Evolutionary conservation across 2,113 vertebrate species (phyloP).

Genomic region (Mesembrinibis cayennensis): DNA sequence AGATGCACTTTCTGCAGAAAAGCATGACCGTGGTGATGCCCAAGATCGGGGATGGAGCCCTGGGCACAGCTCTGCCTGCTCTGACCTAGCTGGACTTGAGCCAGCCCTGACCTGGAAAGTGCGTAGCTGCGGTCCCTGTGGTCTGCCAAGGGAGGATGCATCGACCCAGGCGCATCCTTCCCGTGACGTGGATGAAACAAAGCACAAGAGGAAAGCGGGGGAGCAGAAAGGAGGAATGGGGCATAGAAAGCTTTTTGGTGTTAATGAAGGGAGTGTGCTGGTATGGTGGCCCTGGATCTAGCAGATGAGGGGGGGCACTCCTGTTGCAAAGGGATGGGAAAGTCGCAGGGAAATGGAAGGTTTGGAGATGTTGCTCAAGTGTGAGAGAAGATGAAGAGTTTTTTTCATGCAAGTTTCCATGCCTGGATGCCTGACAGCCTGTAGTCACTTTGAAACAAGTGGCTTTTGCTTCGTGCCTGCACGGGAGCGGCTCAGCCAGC

Average conservation of each 20-base stretch:
- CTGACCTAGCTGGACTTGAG: neutral
- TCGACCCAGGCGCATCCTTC: neutral
- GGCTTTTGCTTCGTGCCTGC: accelerated
- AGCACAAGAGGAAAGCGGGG: neutral
- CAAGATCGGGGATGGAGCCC: accelerated
- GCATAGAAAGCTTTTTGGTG: neutral
- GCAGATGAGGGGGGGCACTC: neutral
- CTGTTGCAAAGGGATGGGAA: neutral
- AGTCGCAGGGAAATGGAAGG: neutral
- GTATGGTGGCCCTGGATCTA: too few species aligned
- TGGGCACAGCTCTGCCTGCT: neutral
- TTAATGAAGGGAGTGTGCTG: neutral
- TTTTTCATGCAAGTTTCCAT: accelerated
- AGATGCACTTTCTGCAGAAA: neutral
- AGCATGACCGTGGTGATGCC: neutral
- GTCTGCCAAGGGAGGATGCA: too few species aligned
- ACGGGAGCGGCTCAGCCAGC: neutral
- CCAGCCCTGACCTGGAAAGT: neutral
- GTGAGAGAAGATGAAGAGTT: neutral
- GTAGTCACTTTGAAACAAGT: neutral
- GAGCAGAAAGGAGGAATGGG: neutral
- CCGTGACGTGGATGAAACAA: neutral
- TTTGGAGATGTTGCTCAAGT: neutral
- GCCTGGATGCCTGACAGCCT: neutral
- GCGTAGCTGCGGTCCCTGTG: accelerated